Evolutionary conservation across 2,113 vertebrate species (phyloP).

Genomic region (Proteles cristata): DNA sequence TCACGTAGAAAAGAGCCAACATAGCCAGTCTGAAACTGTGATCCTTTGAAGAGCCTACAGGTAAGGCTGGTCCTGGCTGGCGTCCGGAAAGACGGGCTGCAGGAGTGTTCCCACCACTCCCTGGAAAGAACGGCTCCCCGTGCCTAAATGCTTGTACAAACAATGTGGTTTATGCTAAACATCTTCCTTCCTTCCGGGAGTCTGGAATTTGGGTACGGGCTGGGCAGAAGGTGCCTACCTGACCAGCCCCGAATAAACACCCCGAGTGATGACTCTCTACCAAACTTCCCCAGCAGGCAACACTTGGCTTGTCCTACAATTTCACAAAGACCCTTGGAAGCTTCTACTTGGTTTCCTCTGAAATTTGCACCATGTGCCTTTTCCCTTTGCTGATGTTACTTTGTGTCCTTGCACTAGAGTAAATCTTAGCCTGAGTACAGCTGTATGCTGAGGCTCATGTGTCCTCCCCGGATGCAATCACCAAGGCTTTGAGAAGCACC

Average conservation of each 20-base stretch:
- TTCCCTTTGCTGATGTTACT: not conserved
- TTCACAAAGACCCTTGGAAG: not conserved
- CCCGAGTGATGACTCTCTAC: not conserved
- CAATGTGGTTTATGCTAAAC: not conserved
- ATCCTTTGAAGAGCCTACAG: not conserved
- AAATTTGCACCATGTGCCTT: not conserved
- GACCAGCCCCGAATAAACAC: not conserved
- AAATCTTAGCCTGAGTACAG: not conserved
- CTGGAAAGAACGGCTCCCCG: not conserved
- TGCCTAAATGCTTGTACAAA: not conserved
- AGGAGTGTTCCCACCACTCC: not conserved
- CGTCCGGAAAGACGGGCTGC: not conserved
- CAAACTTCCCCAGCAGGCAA: not conserved
- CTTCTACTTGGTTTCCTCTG: not conserved
- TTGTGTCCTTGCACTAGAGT: not conserved
- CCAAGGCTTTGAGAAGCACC: not conserved
- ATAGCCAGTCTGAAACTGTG: not conserved
- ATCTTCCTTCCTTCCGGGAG: not conserved
- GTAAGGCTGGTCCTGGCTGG: not conserved
- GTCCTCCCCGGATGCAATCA: not conserved
- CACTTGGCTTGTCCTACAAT: not conserved
- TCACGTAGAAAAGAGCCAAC: not conserved
- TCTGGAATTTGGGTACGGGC: not conserved
- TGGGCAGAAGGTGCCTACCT: too few relatives aligned
- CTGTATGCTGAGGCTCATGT: not conserved